These are phyloP conservation scores for Eospalax fontanierii DNA, from an alignment of 2,797 vertebrate genomes.

Conservation along the genomic window DNA sequence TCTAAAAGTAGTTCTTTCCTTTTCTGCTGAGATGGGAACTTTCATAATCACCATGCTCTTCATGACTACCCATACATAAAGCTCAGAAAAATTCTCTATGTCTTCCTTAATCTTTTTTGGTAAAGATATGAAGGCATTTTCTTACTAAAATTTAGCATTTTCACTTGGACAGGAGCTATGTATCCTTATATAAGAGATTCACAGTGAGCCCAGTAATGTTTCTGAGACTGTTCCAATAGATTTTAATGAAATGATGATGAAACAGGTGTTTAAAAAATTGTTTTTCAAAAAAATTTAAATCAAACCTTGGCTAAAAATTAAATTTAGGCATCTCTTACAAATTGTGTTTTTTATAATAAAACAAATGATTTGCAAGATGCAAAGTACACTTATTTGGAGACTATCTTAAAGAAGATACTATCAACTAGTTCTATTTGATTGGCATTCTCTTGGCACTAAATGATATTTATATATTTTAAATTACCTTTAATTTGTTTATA, in stretches of 20 bases:
- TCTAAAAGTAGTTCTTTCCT: not conserved
- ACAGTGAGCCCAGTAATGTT: conserved; percentile 86
- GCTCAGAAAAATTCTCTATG: conserved; percentile 14
- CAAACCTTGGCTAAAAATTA: conserved; percentile 92
- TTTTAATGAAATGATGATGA: conserved; percentile 80
- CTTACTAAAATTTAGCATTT: conserved; percentile 41
- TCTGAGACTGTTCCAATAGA: conserved; percentile 79
- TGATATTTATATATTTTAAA: conserved; percentile 88
- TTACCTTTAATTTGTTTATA: conserved; percentile 88
- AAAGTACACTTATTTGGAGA: conserved; percentile 84
- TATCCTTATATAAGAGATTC: conserved; percentile 85
- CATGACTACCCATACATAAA: not conserved
- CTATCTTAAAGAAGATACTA: conserved; percentile 85
- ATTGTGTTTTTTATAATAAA: conserved; percentile 87
- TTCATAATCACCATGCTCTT: not conserved
- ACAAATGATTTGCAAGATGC: conserved; percentile 81
- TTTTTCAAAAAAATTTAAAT: conserved; percentile 89
- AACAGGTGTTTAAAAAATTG: conserved; percentile 90
- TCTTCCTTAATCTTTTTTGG: conserved; percentile 28
- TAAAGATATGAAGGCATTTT: conserved; percentile 28
- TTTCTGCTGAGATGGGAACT: not conserved
- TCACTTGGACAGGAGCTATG: conserved; percentile 69
- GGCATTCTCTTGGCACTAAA: conserved; percentile 87
- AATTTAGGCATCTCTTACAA: conserved; percentile 91
- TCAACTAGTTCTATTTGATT: conserved; percentile 88